Base-by-base conservation (phyloP, 2,797 vertebrate species). In the Enteromius trimaculatus region DNA sequence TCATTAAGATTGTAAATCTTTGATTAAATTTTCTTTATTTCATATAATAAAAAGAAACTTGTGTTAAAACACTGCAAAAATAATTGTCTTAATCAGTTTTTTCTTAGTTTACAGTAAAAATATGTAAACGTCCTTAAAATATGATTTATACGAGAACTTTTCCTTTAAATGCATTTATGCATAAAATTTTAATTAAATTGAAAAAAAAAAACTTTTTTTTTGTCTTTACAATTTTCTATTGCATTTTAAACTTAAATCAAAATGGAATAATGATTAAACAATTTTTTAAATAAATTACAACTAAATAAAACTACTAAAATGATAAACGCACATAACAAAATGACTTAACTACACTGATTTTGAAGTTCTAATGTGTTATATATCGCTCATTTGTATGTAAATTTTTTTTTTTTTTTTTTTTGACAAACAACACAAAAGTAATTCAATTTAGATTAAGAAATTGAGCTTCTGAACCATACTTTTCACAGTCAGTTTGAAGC, bases 1-100 rank as follows among this genome's bases (percentile, higher is more conserved):
- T 76, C 72, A 76, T 82, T 82, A 82, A 21, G n/a, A 47, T 76
- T 82, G 29, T 29, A 62, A 55, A 44, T 76, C 47, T 76, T 26
- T 47, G 60, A 68, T 76, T 11, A 75, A 76, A 76, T 68, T 64
- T 68, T 82, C n/a, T n/a, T n/a, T n/a, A n/a, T n/a, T n/a, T 8
- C 68, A 17, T 64, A 13, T 42, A 66, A 66, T 64, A 53, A 47
- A 19, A 44, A 78, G 1, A 19, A 34, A 39, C 55, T 29, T 44
- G 39, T 44, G 1, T 58, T 70, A 4, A 70, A 72, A 72, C 70
- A 31, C 9, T 6, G 47, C 47, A 55, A 37, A 74, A 58, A 16
- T 39, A 0, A 10, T 8, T 23, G 34, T 39, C 21, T 76, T 76
- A 39, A 75, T 72, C 44, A 51, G 11, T 21, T 51, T 72, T 49